Percentiles rank a stretch among this genome's conserved stretches.
Conservation (phyloP, 2,797 vertebrate species). For the Vespertilio murinus region DNA sequence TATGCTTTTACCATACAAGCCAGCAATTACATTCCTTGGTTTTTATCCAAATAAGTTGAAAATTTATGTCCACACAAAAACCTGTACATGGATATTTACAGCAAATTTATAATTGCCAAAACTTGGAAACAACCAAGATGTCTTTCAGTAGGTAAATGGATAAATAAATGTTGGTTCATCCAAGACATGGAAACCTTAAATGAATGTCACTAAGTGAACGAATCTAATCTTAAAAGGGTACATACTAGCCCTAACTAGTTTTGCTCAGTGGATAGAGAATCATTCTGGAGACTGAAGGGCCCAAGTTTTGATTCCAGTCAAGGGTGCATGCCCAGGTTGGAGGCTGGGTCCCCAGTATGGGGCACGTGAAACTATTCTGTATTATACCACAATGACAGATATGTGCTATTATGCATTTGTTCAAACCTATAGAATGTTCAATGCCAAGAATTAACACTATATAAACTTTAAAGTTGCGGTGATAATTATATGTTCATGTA, state of each 20-base stretch:
- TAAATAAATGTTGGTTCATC: background rate
- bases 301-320: too few relatives aligned
- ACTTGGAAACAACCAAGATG: background rate
- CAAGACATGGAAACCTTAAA: background rate
- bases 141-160: background rate
- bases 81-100: background rate
- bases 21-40: background rate
- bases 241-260: background rate
- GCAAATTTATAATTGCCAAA: background rate
- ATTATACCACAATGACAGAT: background rate
- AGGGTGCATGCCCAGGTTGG: too few relatives aligned
- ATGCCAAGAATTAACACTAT: background rate
- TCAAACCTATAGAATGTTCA: background rate
- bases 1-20: background rate
- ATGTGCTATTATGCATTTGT: background rate
- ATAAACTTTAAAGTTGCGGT: background rate
- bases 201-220: background rate
- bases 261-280: too few relatives aligned
- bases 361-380: background rate
- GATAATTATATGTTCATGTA: background rate
- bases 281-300: too few relatives aligned
- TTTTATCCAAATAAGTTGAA: background rate
- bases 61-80: background rate
- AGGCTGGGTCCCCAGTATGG: too few relatives aligned
- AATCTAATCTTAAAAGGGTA: background rate